phyloP scores from a whole-genome alignment of 2,888 invertebrate genomes.

The Allygus modestus region DNA sequence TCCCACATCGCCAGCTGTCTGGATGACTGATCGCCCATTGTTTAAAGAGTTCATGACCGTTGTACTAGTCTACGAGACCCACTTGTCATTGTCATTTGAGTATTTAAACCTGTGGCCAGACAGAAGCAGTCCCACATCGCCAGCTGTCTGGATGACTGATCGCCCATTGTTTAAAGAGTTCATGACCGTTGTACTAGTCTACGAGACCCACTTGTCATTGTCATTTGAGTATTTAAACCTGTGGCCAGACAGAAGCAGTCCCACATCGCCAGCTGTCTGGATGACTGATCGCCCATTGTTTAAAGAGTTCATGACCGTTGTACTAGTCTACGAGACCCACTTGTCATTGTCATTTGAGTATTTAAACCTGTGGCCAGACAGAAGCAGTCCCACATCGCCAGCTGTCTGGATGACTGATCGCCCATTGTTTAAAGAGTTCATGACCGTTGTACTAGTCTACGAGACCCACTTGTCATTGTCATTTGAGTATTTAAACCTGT shows the following conservation, averaged over 20 bases:
- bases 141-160: not conserved
- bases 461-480: not conserved
- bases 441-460: not conserved
- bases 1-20: not conserved
- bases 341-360: not conserved
- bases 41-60: not conserved
- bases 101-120: too few species aligned
- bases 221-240: not conserved
- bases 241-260: too few species aligned
- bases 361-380: too few species aligned
- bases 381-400: too few species aligned
- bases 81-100: not conserved
- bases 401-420: not conserved
- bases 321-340: not conserved
- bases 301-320: not conserved
- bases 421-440: not conserved
- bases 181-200: not conserved
- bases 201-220: not conserved
- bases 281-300: not conserved
- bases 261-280: not conserved
- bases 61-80: not conserved
- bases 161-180: not conserved
- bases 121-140: too few species aligned
- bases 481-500: not conserved
- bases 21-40: not conserved